phyloP scores from a whole-genome alignment of 2,888 invertebrate genomes.

The Nymphalis urticae region DNA sequence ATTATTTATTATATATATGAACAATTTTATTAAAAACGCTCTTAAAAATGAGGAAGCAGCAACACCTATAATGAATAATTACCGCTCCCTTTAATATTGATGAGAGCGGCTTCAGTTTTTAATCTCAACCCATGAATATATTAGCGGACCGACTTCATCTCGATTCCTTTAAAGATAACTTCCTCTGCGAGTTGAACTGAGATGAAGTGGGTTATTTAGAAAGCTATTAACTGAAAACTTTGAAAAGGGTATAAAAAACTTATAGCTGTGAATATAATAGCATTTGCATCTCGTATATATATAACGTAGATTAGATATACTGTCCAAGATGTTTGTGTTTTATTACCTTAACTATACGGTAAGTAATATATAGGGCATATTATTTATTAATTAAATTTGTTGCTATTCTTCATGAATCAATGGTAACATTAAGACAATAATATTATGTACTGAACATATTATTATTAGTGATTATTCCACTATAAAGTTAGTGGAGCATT shows the following conservation, averaged over 20 bases:
- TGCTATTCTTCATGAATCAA: too few relatives aligned
- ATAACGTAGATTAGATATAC: too few relatives aligned
- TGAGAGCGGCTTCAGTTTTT: constrained; percentile 22
- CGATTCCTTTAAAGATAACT: neutral
- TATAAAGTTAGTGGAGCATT: too few relatives aligned
- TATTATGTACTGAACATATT: neutral
- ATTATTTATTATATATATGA: too few relatives aligned
- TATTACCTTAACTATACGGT: too few relatives aligned
- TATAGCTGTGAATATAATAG: too few relatives aligned
- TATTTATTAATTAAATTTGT: too few relatives aligned
- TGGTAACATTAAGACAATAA: too few relatives aligned
- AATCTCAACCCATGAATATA: constrained; percentile 36
- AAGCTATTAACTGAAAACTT: neutral
- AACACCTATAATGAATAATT: constrained; percentile 33
- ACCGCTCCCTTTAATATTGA: constrained; percentile 29
- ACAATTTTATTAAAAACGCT: neutral
- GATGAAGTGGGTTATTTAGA: neutral
- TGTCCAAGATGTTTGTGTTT: too few relatives aligned
- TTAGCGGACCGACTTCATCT: constrained; percentile 22
- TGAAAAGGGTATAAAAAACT: neutral
- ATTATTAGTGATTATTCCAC: neutral
- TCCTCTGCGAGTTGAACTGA: neutral
- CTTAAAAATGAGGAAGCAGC: neutral
- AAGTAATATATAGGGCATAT: too few relatives aligned
- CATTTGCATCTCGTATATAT: too few relatives aligned